Evolutionary conservation across 2,113 vertebrate genomes (phyloP).

Genomic region (Panthera tigris): DNA sequence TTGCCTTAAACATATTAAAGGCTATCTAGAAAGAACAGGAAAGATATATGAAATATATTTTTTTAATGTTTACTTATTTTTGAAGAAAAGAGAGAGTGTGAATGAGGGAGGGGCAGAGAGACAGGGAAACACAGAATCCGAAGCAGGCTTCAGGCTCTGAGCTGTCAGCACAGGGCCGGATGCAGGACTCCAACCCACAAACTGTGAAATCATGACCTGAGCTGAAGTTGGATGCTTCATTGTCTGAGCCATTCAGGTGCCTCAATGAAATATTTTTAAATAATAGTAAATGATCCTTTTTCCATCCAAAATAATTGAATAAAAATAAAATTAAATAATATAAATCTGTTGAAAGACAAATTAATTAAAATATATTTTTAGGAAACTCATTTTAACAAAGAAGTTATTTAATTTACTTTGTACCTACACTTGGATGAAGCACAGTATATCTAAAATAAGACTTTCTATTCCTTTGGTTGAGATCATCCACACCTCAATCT

Average conservation of each 20-base stretch:
- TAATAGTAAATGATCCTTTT: not conserved
- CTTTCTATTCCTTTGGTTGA: not conserved
- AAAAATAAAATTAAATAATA: not conserved
- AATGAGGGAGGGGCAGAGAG: too few species aligned
- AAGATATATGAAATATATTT: not conserved
- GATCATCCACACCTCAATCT: not conserved
- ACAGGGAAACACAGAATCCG: too few species aligned
- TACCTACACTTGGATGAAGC: not conserved
- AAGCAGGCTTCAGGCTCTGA: too few species aligned
- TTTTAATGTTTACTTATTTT: too few species aligned
- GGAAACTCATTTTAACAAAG: not conserved
- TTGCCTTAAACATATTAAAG: not conserved
- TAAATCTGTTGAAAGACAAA: not conserved
- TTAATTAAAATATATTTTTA: not conserved
- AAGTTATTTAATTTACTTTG: not conserved
- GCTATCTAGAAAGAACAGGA: not conserved
- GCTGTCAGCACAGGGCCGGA: too few species aligned
- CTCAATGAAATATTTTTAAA: not conserved
- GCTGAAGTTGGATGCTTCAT: too few species aligned
- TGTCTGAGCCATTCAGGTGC: too few species aligned
- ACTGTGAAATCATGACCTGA: too few species aligned
- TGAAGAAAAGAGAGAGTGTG: too few species aligned
- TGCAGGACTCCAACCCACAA: too few species aligned
- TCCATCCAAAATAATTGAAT: not conserved
- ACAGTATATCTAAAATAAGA: not conserved